These are phyloP conservation scores for Thunnus thynnus DNA, from an alignment of 2,113 vertebrate genomes.

Conservation along the genomic window DNA sequence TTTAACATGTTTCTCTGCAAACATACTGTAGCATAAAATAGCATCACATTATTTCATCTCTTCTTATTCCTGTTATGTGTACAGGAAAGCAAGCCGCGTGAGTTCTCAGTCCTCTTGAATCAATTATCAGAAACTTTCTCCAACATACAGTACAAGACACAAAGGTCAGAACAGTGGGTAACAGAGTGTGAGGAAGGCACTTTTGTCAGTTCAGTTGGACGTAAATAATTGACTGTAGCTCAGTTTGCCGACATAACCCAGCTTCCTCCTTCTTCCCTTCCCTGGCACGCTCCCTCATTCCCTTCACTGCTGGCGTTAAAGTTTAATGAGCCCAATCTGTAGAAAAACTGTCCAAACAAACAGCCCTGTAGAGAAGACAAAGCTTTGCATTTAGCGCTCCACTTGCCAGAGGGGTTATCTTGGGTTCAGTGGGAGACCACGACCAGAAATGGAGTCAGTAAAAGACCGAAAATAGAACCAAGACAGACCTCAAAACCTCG, in stretches of 20 bases:
- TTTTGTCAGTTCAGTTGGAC: slow-evolving; percentile 4
- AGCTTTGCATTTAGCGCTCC: slow-evolving; percentile 66
- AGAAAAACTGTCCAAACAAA: slow-evolving; percentile 70
- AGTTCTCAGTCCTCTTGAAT: background rate
- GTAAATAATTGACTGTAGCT: slow-evolving; percentile 41
- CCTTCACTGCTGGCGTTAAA: slow-evolving; percentile 51
- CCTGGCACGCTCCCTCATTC: slow-evolving; percentile 39
- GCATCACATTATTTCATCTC: slow-evolving; percentile 2
- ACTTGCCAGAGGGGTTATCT: slow-evolving; percentile 52
- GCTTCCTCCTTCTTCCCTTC: slow-evolving; percentile 24
- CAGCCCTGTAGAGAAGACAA: slow-evolving; percentile 71
- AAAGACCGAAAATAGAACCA: slow-evolving; percentile 59
- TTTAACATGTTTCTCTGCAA: background rate
- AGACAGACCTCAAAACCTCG: slow-evolving; percentile 24
- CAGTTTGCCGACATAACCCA: slow-evolving; percentile 21
- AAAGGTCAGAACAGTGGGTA: slow-evolving; percentile 29
- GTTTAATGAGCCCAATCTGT: slow-evolving; percentile 74
- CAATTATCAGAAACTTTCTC: slow-evolving; percentile 12
- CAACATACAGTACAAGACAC: background rate
- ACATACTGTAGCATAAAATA: slow-evolving; percentile 3
- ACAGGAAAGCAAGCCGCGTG: background rate
- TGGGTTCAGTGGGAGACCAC: slow-evolving; percentile 56
- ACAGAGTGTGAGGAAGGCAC: slow-evolving; percentile 6
- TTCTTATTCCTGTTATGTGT: background rate
- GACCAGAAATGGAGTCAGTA: slow-evolving; percentile 38